Base-by-base conservation (phyloP, 2,113 vertebrate species). In the Hippocampus guttulatus region DNA sequence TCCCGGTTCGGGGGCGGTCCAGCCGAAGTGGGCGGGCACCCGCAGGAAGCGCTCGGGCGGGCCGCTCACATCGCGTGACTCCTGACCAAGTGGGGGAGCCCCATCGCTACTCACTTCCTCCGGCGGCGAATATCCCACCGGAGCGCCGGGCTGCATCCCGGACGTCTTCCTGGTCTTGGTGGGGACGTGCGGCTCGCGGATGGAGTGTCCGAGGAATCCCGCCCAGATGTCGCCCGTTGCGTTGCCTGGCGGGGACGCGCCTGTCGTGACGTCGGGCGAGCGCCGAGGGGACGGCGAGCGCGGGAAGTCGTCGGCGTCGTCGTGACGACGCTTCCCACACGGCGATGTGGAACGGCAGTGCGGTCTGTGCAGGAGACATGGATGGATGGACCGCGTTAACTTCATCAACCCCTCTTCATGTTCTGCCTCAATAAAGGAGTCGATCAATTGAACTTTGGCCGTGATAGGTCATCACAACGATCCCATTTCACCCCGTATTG, bases 161-260 rank as follows among this genome's bases (percentile, higher is more conserved):
- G 94, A 94, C 11, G 95, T 98, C 86, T 95, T 94, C 81, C 96
- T 94, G 82, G 96, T 97, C 92, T 98, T 98, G 33, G 95, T 92
- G 81, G 96, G 96, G 77, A 98, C 94, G 71, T 98, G 94, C 81
- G 95, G 90, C 72, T 98, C 96, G 62, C 89, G 79, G 84, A 90
- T 92, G 64, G 94, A 93, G 9, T 91, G 70, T 67, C 92, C 91
- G 62, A 92, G 66, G 57, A 90, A 91, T 68, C 88, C 94, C 12
- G 92, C 85, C 96, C 96, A 97, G 0, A 91, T 94, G 70, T 98
- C 96, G 76, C 97, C 96, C 0, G 95, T 95, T 79, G 97, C 76
- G 76, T 96, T 97, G 81, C 95, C 95, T 70, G 94, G 91, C 0
- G 96, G 96, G 62, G 95, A 98, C 74, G 95, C 92, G 33, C 93